Conservation (phyloP, 2,113 vertebrate genomes). For the Python bivittatus region DNA sequence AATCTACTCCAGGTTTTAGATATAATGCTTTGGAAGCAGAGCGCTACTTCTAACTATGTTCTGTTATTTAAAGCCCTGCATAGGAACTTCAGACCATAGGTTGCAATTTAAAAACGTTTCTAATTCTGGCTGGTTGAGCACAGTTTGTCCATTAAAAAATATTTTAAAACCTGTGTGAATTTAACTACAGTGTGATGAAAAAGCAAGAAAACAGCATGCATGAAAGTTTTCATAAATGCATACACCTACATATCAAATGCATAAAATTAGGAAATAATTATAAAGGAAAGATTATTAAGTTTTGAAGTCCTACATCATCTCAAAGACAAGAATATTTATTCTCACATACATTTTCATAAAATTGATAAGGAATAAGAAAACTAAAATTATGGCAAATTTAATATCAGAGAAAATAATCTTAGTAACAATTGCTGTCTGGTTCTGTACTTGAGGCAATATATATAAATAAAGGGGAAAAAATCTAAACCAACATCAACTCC, state of each 20-base stretch:
- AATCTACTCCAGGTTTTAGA: not conserved
- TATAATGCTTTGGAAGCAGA: not conserved
- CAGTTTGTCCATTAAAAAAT: not conserved
- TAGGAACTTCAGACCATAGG: not conserved
- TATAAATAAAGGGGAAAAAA: not conserved
- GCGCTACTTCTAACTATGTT: not conserved
- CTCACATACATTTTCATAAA: not conserved
- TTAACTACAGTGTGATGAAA: not conserved
- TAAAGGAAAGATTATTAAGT: not conserved
- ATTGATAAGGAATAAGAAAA: not conserved
- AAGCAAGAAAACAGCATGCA: not conserved
- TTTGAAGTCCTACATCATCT: not conserved
- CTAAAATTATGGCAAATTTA: not conserved
- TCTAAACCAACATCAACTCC: not conserved
- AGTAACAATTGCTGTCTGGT: not conserved
- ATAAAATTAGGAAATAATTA: not conserved
- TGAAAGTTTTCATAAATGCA: not conserved
- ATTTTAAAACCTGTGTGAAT: not conserved
- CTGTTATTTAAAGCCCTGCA: not conserved
- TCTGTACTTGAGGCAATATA: not conserved
- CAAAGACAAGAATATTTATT: not conserved
- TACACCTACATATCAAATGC: not conserved
- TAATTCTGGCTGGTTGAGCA: not conserved
- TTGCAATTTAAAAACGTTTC: not conserved
- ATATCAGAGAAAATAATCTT: conserved; percentile 9